Percentiles rank a stretch among this genome's conserved stretches.
phyloP scores from a whole-genome alignment of 2,888 invertebrate genomes.

The Diaperis boleti region DNA sequence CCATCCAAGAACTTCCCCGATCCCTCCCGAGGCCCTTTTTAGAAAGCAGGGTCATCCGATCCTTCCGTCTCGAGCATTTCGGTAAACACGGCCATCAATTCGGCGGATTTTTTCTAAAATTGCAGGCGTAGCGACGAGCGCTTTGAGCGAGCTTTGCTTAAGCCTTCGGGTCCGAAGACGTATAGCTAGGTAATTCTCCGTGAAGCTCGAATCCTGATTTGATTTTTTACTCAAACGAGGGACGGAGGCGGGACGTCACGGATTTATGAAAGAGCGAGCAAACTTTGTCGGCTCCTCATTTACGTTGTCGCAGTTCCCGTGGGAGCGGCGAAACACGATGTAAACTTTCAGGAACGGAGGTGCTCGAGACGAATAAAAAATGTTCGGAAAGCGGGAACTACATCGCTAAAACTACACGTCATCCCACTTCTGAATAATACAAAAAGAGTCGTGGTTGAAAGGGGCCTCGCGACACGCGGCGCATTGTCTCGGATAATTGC shows the following conservation, averaged over 20 bases:
- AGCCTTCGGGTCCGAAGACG: constrained; percentile 30
- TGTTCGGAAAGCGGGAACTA: neutral
- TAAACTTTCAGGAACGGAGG: constrained; percentile 13
- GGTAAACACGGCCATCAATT: constrained; percentile 17
- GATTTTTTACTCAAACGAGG: constrained; percentile 29
- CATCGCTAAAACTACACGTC: neutral
- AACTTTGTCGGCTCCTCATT: constrained; percentile 23
- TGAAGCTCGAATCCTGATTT: constrained; percentile 29
- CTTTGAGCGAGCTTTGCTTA: constrained; percentile 29
- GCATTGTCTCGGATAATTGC: constrained; percentile 8
- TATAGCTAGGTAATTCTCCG: constrained; percentile 29
- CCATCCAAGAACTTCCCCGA: too few species aligned
- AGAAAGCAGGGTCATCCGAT: constrained; percentile 4
- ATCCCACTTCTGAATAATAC: too few species aligned
- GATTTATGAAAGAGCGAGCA: constrained; percentile 20
- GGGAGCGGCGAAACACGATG: constrained; percentile 11
- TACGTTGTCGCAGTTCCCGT: constrained; percentile 21
- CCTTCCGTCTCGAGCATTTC: constrained; percentile 8
- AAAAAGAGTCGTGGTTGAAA: too few species aligned
- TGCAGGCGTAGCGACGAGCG: constrained; percentile 9
- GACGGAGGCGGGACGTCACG: neutral
- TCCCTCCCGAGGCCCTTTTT: neutral
- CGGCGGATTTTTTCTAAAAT: constrained; percentile 23
- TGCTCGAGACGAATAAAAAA: constrained; percentile 4
- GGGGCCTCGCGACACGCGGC: neutral